A percentile compares a stretch with the other conserved stretches of the same genome.
Conservation (phyloP, 2,113 vertebrate genomes). For the Proterorhinus semilunaris region DNA sequence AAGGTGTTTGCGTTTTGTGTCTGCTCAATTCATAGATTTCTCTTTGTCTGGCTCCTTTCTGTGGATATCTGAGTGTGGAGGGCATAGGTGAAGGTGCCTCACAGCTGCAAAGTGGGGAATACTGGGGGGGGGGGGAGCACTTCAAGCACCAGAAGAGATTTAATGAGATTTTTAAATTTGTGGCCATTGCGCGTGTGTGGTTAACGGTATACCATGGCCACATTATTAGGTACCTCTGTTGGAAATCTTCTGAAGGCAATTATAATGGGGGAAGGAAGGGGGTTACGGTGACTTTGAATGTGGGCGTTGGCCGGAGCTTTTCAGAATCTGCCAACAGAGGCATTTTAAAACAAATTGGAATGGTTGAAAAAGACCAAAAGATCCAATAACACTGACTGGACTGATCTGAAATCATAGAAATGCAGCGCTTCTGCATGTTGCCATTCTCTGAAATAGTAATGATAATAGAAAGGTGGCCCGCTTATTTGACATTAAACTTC, state of each 20-base stretch:
- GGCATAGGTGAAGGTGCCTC: constrained; percentile 70
- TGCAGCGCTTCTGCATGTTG: too few relatives aligned
- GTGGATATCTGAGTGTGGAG: constrained; percentile 48
- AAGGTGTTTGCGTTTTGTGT: constrained; percentile 24
- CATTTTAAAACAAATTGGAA: constrained; percentile 10
- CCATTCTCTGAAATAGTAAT: too few relatives aligned
- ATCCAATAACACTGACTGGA: background rate
- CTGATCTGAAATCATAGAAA: too few relatives aligned
- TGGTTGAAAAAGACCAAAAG: background rate
- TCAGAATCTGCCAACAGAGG: constrained; percentile 1
- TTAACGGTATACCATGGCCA: constrained; percentile 16
- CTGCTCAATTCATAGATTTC: constrained; percentile 36
- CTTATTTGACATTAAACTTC: too few relatives aligned
- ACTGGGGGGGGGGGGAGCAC: constrained; percentile 32
- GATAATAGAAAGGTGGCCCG: too few relatives aligned
- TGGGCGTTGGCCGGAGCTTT: background rate
- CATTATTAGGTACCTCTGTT: background rate
- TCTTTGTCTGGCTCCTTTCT: constrained; percentile 50
- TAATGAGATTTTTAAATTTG: constrained; percentile 46
- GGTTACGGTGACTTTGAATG: background rate
- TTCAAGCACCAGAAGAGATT: constrained; percentile 40
- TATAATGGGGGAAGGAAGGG: background rate
- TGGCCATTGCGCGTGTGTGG: constrained; percentile 15
- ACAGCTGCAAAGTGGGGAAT: constrained; percentile 57
- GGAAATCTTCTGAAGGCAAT: background rate